Conservation (phyloP, 2,888 invertebrate genomes). For the Tiphia femorata region DNA sequence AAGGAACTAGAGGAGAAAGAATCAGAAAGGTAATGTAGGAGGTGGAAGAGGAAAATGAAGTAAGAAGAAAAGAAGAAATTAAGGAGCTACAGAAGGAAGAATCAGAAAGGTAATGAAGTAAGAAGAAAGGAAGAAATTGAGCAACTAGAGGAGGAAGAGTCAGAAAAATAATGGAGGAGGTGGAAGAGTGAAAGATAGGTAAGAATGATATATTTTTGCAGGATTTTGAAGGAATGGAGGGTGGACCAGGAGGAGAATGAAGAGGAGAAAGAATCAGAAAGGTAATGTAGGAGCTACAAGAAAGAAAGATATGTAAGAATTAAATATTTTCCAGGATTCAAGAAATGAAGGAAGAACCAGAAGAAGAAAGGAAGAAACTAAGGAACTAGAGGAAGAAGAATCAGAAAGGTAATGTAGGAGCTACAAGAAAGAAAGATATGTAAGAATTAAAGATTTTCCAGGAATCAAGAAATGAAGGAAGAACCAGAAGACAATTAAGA, state of each 20-base stretch:
- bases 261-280: background rate
- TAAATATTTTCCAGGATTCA: too few relatives aligned
- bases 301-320: background rate
- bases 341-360: too few relatives aligned
- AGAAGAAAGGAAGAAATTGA: slow-evolving; percentile 5
- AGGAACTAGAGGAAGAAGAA: background rate
- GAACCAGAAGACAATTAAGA: slow-evolving; percentile 10
- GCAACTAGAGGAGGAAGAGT: background rate
- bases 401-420: slow-evolving; percentile 23
- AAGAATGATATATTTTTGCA: too few relatives aligned
- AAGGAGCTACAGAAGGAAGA: slow-evolving; percentile 5
- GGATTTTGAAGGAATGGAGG: too few relatives aligned
- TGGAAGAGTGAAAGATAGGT: slow-evolving; percentile 3
- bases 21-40: slow-evolving; percentile 23
- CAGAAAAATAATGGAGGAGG: slow-evolving; percentile 3
- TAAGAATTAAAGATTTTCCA: slow-evolving; percentile 22
- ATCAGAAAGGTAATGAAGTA: slow-evolving; percentile 12
- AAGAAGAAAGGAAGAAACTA: background rate
- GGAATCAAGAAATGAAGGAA: too few relatives aligned
- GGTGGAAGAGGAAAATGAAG: slow-evolving; percentile 19
- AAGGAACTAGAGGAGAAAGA: background rate
- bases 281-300: background rate
- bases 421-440: slow-evolving; percentile 18
- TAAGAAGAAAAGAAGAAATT: slow-evolving; percentile 22
- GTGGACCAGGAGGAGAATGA: too few relatives aligned